Evolutionary conservation across 2,888 invertebrate species (phyloP), one percentile per base, ranked within the genome.

Genomic region (Callyntrura guangdongensis): DNA sequence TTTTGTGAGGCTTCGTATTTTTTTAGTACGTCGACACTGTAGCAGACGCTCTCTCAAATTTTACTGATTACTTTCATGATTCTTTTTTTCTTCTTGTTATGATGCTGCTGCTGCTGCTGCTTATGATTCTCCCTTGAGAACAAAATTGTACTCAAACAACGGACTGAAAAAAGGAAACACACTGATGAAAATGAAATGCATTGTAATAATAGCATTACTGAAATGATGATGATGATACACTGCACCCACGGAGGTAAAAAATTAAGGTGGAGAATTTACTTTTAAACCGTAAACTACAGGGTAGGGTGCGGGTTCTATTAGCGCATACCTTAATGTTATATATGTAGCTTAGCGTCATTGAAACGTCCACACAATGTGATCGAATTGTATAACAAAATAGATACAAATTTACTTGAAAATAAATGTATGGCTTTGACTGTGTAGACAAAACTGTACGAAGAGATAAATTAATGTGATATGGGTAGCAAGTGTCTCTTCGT

Each of bases 51-150:
- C n/a, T 14, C 14, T 36, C 67, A 69, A 47, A 74, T 49, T 74
- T 49, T 74, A 74, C 74, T 49, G 74, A 74, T 74, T 74, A 25
- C 74, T 74, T 53, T 74, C 49, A 49, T 74, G 72, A n/a, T 72
- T 45, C 36, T 12, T 56, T n/a, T 56, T 56, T n/a, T n/a, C n/a
- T n/a, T n/a, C n/a, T n/a, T n/a, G n/a, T n/a, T n/a, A n/a, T n/a
- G n/a, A n/a, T n/a, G n/a, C n/a, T n/a, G n/a, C 49, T 8, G 49
- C 49, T 8, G 49, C 59, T 20, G 14, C 74, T 49, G 74, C 0
- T 22, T 47, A 49, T 49, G 74, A 49, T 53, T 45, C 6, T 9
- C 47, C 20, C n/a, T n/a, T 53, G 49, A 22, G 17, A 20, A 74
- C 72, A 74, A 74, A 17, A 20, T 47, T 17, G 8, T 14, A 45